Evolutionary conservation across 2,797 vertebrate genomes (phyloP).

Genomic region (Arremon brunneinucha): DNA sequence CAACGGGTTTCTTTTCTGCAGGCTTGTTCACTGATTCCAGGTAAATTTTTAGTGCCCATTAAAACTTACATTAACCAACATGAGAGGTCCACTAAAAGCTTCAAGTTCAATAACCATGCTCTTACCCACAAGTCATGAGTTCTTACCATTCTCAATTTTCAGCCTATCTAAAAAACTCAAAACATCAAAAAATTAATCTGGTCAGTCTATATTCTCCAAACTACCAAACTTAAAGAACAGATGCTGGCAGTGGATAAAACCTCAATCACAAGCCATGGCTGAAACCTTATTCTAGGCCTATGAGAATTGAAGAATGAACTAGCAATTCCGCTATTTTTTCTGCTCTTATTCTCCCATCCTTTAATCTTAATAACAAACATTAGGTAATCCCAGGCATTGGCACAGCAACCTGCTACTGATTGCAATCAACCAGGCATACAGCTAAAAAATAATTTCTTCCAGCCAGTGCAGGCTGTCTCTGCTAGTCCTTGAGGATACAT

Average conservation of each 20-base stretch:
- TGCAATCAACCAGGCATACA: neutral
- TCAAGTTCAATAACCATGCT: neutral
- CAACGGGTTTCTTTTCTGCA: neutral
- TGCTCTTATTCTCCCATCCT: neutral
- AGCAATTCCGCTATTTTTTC: neutral
- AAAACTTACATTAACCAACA: neutral
- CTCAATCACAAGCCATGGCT: neutral
- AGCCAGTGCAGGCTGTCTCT: neutral
- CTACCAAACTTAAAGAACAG: neutral
- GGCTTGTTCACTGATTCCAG: neutral
- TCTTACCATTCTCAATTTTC: neutral
- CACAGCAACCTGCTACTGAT: neutral
- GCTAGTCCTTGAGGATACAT: neutral
- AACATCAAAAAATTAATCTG: neutral
- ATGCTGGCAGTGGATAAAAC: neutral
- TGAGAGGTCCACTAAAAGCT: neutral
- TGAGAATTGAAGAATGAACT: neutral
- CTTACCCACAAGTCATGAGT: neutral
- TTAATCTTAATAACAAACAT: neutral
- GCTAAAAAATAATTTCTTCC: neutral
- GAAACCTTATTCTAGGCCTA: neutral
- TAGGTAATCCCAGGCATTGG: neutral
- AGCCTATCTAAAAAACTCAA: neutral
- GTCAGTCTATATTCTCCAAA: neutral
- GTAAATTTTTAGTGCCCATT: neutral